Percentiles rank a stretch among this genome's conserved stretches.
These are phyloP conservation scores for Cloeon dipterum DNA, from an alignment of 2,888 invertebrate species.

Conservation along the genomic window DNA sequence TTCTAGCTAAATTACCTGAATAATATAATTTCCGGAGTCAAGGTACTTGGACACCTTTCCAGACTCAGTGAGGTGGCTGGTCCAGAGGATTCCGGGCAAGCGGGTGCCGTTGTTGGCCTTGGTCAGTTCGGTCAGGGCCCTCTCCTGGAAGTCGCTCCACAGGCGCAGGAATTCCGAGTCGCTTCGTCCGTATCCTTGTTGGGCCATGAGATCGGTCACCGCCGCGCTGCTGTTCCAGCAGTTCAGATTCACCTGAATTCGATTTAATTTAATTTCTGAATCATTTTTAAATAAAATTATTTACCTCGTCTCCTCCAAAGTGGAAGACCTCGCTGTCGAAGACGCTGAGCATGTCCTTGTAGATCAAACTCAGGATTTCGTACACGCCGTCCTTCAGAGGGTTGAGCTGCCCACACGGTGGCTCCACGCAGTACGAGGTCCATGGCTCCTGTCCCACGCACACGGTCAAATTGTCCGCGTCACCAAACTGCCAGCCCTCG, in stretches of 20 bases:
- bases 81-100: slow-evolving; percentile 42
- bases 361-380: slow-evolving; percentile 45
- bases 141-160: slow-evolving; percentile 12
- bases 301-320: slow-evolving; percentile 78
- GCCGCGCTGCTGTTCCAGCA: slow-evolving; percentile 56
- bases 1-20: slow-evolving; percentile 37
- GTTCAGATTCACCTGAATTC: slow-evolving; percentile 20
- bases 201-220: slow-evolving; percentile 22
- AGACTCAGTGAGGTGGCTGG: slow-evolving; percentile 48
- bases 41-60: slow-evolving; percentile 38
- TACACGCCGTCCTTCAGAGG: slow-evolving; percentile 46
- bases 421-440: slow-evolving; percentile 31
- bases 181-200: slow-evolving; percentile 9
- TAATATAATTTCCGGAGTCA: slow-evolving; percentile 49
- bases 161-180: slow-evolving; percentile 20
- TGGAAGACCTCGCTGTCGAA: slow-evolving; percentile 59
- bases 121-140: slow-evolving; percentile 30
- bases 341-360: slow-evolving; percentile 46
- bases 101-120: slow-evolving; percentile 25
- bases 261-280: background rate
- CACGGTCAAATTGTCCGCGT: slow-evolving; percentile 33
- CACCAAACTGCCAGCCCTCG: slow-evolving; percentile 72
- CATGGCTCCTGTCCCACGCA: slow-evolving; percentile 30
- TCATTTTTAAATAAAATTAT: slow-evolving; percentile 14
- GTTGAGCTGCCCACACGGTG: slow-evolving; percentile 67